A percentile compares a stretch with the other conserved stretches of the same genome.
Evolutionary conservation across 2,888 invertebrate species (phyloP).

Genomic region (Tortrix viridana): DNA sequence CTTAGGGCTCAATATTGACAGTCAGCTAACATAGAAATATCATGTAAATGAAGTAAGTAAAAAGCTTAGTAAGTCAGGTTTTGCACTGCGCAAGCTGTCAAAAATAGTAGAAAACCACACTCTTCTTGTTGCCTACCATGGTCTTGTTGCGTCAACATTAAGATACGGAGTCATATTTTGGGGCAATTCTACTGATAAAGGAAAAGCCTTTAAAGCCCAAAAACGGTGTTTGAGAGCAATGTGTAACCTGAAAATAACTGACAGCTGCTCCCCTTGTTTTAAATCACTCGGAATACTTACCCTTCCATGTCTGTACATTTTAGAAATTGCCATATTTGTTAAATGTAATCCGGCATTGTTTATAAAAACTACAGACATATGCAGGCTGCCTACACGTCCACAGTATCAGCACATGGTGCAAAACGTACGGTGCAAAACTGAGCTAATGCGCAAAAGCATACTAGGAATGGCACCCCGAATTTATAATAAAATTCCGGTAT

Average conservation of each 20-base stretch:
- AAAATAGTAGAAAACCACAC: neutral
- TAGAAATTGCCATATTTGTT: constrained; percentile 2
- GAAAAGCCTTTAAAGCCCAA: neutral
- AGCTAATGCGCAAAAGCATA: neutral
- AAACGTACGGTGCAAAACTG: neutral
- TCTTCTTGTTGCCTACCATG: constrained; percentile 1
- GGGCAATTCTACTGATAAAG: constrained; percentile 20
- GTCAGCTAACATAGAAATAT: constrained; percentile 22
- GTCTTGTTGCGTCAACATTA: constrained; percentile 12
- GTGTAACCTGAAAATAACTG: constrained; percentile 11
- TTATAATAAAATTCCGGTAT: neutral
- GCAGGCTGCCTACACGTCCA: too few relatives aligned
- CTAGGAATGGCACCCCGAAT: neutral
- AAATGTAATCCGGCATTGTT: neutral
- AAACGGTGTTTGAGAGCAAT: constrained; percentile 21
- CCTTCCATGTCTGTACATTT: constrained; percentile 23
- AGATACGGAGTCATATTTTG: constrained; percentile 34
- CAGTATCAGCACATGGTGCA: too few relatives aligned
- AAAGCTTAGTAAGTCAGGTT: constrained; percentile 16
- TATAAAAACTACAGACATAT: too few relatives aligned
- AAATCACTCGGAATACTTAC: constrained; percentile 16
- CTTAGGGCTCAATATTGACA: constrained; percentile 24
- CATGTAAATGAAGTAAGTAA: constrained; percentile 17
- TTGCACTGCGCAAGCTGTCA: neutral
- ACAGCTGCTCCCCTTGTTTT: constrained; percentile 26